phyloP scores from a whole-genome alignment of 2,888 invertebrate species.

The Hedya salicella region DNA sequence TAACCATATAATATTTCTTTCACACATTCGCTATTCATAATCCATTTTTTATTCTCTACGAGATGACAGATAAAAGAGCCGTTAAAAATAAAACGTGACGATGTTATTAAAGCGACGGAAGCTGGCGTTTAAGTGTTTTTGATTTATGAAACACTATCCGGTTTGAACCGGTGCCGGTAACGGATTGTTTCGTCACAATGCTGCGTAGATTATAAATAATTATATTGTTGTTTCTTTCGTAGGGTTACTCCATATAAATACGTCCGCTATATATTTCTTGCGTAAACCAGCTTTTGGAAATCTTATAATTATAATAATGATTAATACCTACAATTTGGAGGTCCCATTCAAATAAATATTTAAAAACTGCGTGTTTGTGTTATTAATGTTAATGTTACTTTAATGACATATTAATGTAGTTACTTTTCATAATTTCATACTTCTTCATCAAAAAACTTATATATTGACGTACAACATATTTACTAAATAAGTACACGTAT shows the following conservation, averaged over 20 bases:
- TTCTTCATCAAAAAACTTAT: too few species aligned
- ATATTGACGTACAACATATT: too few species aligned
- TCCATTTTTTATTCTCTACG: constrained; percentile 35
- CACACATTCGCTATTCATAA: constrained; percentile 39
- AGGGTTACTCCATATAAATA: constrained; percentile 8
- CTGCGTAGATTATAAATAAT: constrained; percentile 34
- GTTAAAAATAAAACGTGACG: constrained; percentile 42
- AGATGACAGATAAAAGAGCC: constrained; percentile 40
- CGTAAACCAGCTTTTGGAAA: too few species aligned
- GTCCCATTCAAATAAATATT: too few species aligned
- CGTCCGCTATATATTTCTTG: too few species aligned
- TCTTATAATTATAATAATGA: too few species aligned
- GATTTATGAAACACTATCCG: constrained; percentile 40
- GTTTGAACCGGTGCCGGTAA: constrained; percentile 16
- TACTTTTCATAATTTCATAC: too few species aligned
- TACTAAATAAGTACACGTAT: too few species aligned
- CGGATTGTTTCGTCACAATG: constrained; percentile 31
- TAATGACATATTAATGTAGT: too few species aligned
- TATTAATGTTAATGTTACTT: too few species aligned
- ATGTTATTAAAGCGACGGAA: constrained; percentile 42
- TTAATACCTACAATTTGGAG: too few species aligned
- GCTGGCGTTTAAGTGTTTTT: constrained; percentile 41
- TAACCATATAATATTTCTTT: constrained; percentile 26
- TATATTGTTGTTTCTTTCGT: constrained; percentile 24
- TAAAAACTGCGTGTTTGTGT: too few species aligned